Percentiles rank a stretch among this genome's conserved stretches.
Conservation (phyloP, 2,113 vertebrate species). For the Microtus richardsoni region DNA sequence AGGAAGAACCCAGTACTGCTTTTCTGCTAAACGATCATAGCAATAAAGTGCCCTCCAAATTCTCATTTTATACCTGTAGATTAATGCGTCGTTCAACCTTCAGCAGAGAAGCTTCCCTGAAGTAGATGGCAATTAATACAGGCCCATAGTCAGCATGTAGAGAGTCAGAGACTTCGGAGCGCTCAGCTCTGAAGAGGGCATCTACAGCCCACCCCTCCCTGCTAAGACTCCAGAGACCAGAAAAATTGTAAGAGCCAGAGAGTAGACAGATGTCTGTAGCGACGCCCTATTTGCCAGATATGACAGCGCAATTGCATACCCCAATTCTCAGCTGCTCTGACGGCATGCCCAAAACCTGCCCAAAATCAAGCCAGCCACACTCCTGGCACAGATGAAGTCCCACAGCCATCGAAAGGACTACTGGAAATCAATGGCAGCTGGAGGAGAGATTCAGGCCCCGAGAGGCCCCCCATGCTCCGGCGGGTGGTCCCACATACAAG, state of each 20-base stretch:
- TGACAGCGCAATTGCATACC: background rate
- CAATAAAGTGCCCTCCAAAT: background rate
- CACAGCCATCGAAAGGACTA: background rate
- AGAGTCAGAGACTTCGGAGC: background rate
- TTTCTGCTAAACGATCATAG: background rate
- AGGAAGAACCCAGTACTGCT: background rate
- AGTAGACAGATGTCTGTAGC: background rate
- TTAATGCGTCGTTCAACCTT: background rate
- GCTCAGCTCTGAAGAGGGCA: background rate
- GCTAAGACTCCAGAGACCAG: background rate
- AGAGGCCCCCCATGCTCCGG: background rate
- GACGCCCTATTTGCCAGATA: too few species aligned
- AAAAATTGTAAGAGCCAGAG: too few species aligned
- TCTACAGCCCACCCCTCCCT: background rate
- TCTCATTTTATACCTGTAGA: background rate
- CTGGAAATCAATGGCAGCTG: background rate
- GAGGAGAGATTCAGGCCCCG: background rate
- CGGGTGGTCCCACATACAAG: background rate
- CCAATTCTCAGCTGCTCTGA: background rate
- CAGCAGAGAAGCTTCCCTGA: background rate
- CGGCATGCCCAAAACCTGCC: background rate
- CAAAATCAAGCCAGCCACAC: background rate
- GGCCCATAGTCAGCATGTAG: background rate
- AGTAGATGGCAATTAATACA: background rate
- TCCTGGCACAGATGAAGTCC: background rate